Conservation (phyloP, 2,113 vertebrate species). For the Thomomys bottae region DNA sequence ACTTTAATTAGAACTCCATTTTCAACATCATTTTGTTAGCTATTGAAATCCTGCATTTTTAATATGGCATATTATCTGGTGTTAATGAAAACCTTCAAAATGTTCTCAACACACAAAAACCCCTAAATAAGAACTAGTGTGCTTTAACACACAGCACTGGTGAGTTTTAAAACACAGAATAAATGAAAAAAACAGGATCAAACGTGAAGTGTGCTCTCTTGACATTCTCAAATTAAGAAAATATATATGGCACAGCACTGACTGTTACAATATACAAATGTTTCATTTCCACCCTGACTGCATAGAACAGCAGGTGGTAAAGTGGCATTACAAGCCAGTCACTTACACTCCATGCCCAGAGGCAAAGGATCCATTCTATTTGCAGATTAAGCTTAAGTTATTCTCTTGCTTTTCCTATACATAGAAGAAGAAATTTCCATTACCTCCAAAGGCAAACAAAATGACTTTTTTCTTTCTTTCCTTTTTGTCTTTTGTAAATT, state of each 20-base stretch:
- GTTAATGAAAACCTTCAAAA: constrained; percentile 52
- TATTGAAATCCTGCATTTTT: constrained; percentile 5
- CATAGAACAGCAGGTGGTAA: constrained; percentile 69
- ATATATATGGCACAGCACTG: constrained; percentile 55
- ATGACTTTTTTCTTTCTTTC: background rate
- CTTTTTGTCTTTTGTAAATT: constrained; percentile 22
- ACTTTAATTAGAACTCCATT: constrained; percentile 30
- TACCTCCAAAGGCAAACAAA: constrained; percentile 62
- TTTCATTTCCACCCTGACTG: constrained; percentile 54
- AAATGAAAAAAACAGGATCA: constrained; percentile 41
- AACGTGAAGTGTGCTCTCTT: constrained; percentile 22
- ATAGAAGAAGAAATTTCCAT: background rate
- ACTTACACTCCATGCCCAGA: constrained; percentile 61
- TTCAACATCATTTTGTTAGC: constrained; percentile 38
- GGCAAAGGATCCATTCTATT: constrained; percentile 63
- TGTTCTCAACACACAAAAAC: background rate
- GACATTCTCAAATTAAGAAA: constrained; percentile 68
- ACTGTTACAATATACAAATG: constrained; percentile 50
- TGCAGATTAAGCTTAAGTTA: constrained; percentile 61
- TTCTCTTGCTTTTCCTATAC: constrained; percentile 30
- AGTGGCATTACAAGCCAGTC: constrained; percentile 71
- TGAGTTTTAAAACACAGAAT: constrained; percentile 41
- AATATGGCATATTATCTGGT: background rate
- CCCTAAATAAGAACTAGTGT: background rate
- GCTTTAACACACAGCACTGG: constrained; percentile 22